phyloP scores from a whole-genome alignment of 2,113 vertebrate genomes.

The Megaceryle torquata region DNA sequence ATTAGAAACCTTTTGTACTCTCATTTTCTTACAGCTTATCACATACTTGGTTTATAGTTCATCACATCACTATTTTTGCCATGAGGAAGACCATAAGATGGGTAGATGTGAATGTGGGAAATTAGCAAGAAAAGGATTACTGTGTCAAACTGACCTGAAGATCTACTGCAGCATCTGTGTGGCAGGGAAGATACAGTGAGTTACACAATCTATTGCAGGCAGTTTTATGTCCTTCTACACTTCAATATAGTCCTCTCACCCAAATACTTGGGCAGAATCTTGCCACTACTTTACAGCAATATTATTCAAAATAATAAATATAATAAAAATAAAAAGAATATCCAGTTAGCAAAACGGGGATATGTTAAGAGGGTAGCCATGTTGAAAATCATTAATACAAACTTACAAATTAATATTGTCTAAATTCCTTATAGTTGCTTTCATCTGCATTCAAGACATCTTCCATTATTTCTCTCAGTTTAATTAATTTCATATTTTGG shows the following conservation, averaged over 20 bases:
- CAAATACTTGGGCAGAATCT: not conserved
- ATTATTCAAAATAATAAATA: not conserved
- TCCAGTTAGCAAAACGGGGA: not conserved
- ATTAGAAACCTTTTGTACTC: not conserved
- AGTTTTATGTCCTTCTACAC: not conserved
- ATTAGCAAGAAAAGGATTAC: not conserved
- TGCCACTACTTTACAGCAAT: not conserved
- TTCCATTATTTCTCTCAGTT: not conserved
- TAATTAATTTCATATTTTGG: not conserved
- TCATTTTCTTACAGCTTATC: not conserved
- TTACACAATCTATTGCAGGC: not conserved
- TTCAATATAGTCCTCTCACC: not conserved
- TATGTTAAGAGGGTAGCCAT: not conserved
- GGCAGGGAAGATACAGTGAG: not conserved
- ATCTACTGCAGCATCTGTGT: not conserved
- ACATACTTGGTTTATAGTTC: not conserved
- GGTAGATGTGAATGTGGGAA: accelerated
- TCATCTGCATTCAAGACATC: not conserved
- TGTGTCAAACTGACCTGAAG: not conserved
- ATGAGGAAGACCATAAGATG: not conserved
- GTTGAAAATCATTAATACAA: not conserved
- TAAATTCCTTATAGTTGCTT: not conserved
- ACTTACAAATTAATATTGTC: not conserved
- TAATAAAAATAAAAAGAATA: not conserved
- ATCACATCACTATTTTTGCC: not conserved